Base-by-base conservation (phyloP, 2,888 invertebrate species). In the Harpalus rubripes region DNA sequence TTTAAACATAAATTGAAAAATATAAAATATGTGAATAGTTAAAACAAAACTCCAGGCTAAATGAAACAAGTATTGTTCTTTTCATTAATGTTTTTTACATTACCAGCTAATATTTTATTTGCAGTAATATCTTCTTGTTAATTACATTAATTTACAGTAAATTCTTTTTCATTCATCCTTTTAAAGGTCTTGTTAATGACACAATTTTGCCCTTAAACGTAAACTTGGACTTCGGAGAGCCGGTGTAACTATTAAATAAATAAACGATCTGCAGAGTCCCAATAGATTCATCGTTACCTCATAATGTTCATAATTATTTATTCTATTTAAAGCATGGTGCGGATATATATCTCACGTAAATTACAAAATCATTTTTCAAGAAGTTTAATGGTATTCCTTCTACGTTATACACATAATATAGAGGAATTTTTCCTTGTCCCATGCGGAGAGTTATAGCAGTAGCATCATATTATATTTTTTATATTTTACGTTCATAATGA, bases 271-370 rank as follows among this genome's bases (percentile, higher is more conserved):
- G 61, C 61, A 2, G 22, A 22, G 2, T 61, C 8, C 61, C 22
- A 61, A 61, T 61, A 18, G 16, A 61, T 18, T 10, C 61, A 10
- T 6, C 7, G 22, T 61, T 61, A 26, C 61, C 32, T 68, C 32
- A 68, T 68, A 32, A n/a, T 68, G 32, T 7, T 26, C 12, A 68
- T 68, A 68, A 68, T 39, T 39, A 68, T 68, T 68, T 39, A 68
- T 65, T 18, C 22, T 52, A 74, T 74, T 74, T 74, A 10, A 41
- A 52, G 74, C 10, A 44, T 16, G 10, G 44, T 52, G 22, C 22
- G 22, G 22, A 8, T 41, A 68, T 68, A 1, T 68, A 16, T 44
- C 18, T 8, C 1, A 74, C 12, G 44, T 74, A 65, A 65, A 72
- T 72, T 44, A 7, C 10, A 44, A 10, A 44, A 44, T 10, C 10